Evolutionary conservation across 2,113 vertebrate species (phyloP), one percentile per base, ranked within the genome.

Genomic region (Nettapus auritus): DNA sequence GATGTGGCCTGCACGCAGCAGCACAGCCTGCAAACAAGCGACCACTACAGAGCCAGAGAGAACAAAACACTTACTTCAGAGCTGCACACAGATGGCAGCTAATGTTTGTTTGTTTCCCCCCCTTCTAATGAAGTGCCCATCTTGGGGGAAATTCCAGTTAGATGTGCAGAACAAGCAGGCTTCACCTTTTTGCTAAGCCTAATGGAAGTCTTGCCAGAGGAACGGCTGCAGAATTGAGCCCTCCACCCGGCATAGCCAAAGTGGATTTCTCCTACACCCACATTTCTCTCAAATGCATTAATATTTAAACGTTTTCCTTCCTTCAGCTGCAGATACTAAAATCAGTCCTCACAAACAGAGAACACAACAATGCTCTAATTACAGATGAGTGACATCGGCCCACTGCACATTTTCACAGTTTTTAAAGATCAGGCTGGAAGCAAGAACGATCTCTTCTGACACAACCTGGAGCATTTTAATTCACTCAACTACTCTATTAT

Each of bases 21-120:
- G 64, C 55, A 57, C 44, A 40, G 50, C 33, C 2, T 0, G 9
- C 2, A 68, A 18, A 60, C 50, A 48, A 57, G 44, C 11, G 6
- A 2, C 13, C 8, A 44, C 28, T 5, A 14, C 52, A 44, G 11
- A 44, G 33, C 34, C 6, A 1, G 7, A 1, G 66, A 66, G 19
- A 66, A 29, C 33, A 62, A 48, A 34, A 11, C 8, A 1, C 33
- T 22, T 1, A 28, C 11, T 50, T 48, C 73, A 77, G 50, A 84
- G 77, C 52, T 57, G 31, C 86, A 62, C 40, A 26, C 15, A 48
- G n/a, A 12, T 0, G 7, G 31, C 73, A 83, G 11, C 9, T 7
- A 9, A 0, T 2, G 4, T 4, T 5, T 44, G 20, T 13, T 18
- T 29, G 17, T 4, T 5, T 6, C 3, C 7, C 8, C 25, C 6